Conservation (phyloP, 2,113 vertebrate genomes). For the Coturnix japonica region DNA sequence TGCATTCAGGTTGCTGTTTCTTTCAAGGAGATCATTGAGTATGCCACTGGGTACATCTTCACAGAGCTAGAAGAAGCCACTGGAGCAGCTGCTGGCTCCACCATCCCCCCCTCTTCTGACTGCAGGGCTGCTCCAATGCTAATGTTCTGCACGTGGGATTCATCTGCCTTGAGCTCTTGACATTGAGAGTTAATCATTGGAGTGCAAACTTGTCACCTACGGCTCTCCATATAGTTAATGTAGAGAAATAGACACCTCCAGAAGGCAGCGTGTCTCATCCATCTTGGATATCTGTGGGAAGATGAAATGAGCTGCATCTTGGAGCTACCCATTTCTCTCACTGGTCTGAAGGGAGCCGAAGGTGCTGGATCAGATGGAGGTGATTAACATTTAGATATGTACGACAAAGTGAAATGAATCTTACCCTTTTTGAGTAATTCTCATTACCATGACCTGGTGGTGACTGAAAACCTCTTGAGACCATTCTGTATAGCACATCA, state of each 20-base stretch:
- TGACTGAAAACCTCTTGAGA: not conserved
- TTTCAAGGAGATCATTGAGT: not conserved
- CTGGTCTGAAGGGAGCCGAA: not conserved
- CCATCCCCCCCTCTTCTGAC: not conserved
- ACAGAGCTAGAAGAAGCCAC: not conserved
- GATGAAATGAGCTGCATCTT: constrained; percentile 12
- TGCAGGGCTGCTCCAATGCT: constrained; percentile 33
- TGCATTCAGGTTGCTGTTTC: not conserved
- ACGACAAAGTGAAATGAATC: constrained; percentile 3
- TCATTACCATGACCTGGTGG: constrained; percentile 11
- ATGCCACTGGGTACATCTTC: accelerated
- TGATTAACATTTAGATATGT: constrained; percentile 6
- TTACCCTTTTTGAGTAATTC: constrained; percentile 32
- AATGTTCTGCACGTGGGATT: constrained; percentile 9
- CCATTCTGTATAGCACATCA: constrained; percentile 12
- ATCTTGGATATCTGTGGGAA: not conserved
- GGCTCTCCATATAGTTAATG: constrained; percentile 42
- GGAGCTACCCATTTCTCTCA: constrained; percentile 42
- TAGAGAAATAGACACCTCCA: constrained; percentile 51
- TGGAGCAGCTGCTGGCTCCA: not conserved
- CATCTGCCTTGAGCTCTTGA: constrained; percentile 56
- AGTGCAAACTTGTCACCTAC: constrained; percentile 39
- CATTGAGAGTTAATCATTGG: constrained; percentile 48
- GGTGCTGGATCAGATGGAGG: not conserved
- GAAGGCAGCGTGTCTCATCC: constrained; percentile 34